Conservation (phyloP, 2,888 invertebrate species). For the Disparrhopalites patrizii region DNA sequence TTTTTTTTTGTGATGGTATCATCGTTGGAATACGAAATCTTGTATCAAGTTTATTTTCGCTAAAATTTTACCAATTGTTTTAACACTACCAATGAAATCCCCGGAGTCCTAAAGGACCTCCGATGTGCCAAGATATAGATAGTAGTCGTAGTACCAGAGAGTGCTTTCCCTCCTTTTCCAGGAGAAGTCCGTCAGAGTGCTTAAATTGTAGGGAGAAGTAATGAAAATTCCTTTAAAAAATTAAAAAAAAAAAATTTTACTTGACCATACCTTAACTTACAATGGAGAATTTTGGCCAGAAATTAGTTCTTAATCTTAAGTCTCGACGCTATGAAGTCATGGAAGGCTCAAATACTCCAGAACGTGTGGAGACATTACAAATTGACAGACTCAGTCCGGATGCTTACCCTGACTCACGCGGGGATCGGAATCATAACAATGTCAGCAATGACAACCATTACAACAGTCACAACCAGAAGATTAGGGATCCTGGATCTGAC, state of each 20-base stretch:
- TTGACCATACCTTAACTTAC: background rate
- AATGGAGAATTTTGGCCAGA: slow-evolving; percentile 47
- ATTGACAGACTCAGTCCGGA: slow-evolving; percentile 45
- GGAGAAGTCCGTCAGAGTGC: no score
- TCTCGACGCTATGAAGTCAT: slow-evolving; percentile 47
- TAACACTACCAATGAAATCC: no score
- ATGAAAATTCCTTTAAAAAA: background rate
- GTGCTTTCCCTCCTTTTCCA: no score
- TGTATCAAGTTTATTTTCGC: no score
- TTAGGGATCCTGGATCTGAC: slow-evolving; percentile 50
- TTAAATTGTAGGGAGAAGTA: background rate
- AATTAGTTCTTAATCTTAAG: slow-evolving; percentile 46
- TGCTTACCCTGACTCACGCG: background rate
- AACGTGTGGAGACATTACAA: slow-evolving; percentile 45
- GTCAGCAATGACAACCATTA: slow-evolving; percentile 27
- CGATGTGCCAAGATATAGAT: no score
- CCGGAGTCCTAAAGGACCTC: no score
- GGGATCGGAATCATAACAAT: slow-evolving; percentile 30
- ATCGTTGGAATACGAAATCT: no score
- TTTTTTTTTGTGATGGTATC: no score
- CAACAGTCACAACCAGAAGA: slow-evolving; percentile 33
- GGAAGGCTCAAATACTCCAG: slow-evolving; percentile 46
- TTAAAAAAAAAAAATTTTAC: background rate
- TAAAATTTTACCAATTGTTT: no score
- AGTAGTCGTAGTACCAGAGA: no score